A percentile compares a stretch with the other conserved stretches of the same genome.
phyloP scores from a whole-genome alignment of 2,888 invertebrate genomes.

The Willowsia nigromaculata region DNA sequence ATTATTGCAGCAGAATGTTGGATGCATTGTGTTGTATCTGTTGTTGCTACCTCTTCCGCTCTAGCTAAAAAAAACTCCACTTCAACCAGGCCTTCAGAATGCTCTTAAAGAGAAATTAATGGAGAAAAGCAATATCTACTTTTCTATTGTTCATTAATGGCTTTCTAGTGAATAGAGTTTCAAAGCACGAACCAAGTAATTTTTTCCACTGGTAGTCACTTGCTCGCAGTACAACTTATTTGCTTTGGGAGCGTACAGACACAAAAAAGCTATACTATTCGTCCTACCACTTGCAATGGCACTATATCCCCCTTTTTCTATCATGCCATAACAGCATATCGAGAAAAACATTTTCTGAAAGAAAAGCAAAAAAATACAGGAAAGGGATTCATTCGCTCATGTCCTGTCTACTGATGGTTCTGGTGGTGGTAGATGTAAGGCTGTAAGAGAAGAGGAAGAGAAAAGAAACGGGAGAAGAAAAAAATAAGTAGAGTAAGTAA shows the following conservation, averaged over 20 bases:
- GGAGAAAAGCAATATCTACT: conserved; percentile 78
- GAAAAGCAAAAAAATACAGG: conserved; percentile 34
- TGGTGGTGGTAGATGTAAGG: not conserved
- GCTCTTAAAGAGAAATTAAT: conserved; percentile 76
- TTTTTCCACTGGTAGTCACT: conserved; percentile 36
- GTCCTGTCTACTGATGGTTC: conserved; percentile 51
- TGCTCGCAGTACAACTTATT: conserved; percentile 17
- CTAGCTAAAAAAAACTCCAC: not conserved
- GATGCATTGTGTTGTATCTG: not conserved
- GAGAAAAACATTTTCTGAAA: conserved; percentile 52
- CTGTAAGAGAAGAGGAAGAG: not conserved
- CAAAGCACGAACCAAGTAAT: conserved; percentile 60
- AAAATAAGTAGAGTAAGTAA: conserved; percentile 72
- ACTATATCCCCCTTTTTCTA: conserved; percentile 52
- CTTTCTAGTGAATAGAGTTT: conserved; percentile 76
- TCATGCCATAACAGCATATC: conserved; percentile 58
- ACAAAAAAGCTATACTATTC: not conserved
- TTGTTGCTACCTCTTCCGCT: not conserved
- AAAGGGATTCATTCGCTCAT: conserved; percentile 61
- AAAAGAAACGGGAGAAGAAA: conserved; percentile 31
- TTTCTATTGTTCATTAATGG: conserved; percentile 78
- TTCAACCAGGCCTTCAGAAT: not conserved
- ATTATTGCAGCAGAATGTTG: not conserved
- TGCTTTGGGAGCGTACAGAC: conserved; percentile 15
- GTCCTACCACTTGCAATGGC: not conserved